Evolutionary conservation across 2,888 invertebrate species (phyloP).

Genomic region (Drosophila hamatofila): DNA sequence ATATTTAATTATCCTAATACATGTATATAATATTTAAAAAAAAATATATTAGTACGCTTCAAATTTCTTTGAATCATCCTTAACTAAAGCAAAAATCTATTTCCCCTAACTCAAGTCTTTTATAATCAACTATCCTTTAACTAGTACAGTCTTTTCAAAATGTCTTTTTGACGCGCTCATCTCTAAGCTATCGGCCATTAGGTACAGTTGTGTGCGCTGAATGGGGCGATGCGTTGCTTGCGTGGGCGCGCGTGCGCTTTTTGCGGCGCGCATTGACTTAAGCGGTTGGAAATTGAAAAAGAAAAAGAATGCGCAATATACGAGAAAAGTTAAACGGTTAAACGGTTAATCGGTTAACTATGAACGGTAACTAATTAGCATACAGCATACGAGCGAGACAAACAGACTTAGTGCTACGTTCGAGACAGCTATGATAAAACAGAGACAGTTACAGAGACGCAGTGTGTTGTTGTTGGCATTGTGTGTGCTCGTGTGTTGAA

Average conservation of each 20-base stretch:
- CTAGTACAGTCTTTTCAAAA: not conserved
- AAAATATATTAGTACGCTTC: too few species aligned
- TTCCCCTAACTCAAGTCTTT: not conserved
- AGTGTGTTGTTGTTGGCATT: constrained; percentile 30
- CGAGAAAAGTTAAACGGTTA: constrained; percentile 37
- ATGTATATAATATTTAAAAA: too few species aligned
- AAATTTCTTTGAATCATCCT: too few species aligned
- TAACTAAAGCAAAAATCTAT: not conserved
- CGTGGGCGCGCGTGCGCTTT: constrained; percentile 43
- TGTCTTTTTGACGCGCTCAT: constrained; percentile 6
- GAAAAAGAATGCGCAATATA: constrained; percentile 59
- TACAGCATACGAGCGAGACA: constrained; percentile 40
- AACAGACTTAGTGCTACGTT: constrained; percentile 34
- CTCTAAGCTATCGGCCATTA: constrained; percentile 46
- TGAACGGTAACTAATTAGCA: constrained; percentile 43
- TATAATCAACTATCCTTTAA: too few species aligned
- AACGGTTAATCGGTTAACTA: constrained; percentile 28
- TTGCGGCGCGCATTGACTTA: constrained; percentile 69
- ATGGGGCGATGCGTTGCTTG: constrained; percentile 58
- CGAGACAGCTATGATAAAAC: constrained; percentile 24
- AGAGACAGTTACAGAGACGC: constrained; percentile 56
- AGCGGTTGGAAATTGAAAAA: constrained; percentile 72
- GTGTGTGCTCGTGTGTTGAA: constrained; percentile 52
- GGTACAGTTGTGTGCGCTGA: constrained; percentile 56
- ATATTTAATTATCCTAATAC: too few species aligned